Evolutionary conservation across 2,888 invertebrate genomes (phyloP), one percentile per base, ranked within the genome.

Genomic region (Mamestra brassicae): DNA sequence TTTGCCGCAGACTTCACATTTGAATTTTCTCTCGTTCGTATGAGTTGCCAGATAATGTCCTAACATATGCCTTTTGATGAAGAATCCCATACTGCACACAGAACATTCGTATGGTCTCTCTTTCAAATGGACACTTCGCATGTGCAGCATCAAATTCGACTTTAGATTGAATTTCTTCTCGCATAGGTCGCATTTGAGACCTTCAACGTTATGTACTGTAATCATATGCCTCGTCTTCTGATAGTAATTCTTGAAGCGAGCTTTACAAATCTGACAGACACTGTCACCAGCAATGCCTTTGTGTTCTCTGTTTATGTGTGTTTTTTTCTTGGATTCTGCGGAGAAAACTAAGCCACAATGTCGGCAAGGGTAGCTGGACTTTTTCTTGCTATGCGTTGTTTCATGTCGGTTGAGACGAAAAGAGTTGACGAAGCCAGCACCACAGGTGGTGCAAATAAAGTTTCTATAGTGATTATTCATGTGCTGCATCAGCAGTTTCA

Each of bases 1-100:
- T 71, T 97, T 97, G 0, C 97, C 97, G 83, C 97, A 97, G 0
- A 97, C 93, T 17, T 97, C 97, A 81, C 97, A 97, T 71, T 97
- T 96, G 74, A 97, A 97, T 38, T 95, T 96, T 52, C 96, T 95
- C 58, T 97, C 97, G 65, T 97, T 97, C 0, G 96, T 96, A 71
- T 96, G 96, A 15, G 95, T 95, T 3, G 95, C 94, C 90, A 96
- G 90, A 72, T 96, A 96, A 85, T 97, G 97, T 0, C 95, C 95
- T 26, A 95, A 84, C 92, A 95, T 95, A 81, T 97, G 97, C 0
- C 94, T 87, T 79, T 95, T 95, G 3, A 95, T 94, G 34, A 96
- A 96, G 85, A 96, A 96, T 0, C 94, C 94, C 95, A 96, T 96
- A 55, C 91, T 94, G 68, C 97, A 97, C 0, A 95, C 94, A 0